These are phyloP conservation scores for Isoperla grammatica DNA, from an alignment of 2,888 invertebrate species.

Conservation along the genomic window DNA sequence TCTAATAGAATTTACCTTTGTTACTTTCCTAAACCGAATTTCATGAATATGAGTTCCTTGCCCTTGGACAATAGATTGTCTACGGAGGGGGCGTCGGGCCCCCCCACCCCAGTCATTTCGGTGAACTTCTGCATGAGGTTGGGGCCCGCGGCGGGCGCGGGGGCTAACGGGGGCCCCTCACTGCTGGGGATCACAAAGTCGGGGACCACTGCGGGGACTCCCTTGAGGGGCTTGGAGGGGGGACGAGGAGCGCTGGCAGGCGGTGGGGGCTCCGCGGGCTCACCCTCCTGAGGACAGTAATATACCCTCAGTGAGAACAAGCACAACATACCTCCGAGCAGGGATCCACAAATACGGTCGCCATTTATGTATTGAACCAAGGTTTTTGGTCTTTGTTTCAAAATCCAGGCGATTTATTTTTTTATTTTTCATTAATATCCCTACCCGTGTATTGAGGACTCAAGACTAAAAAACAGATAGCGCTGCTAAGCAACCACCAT, in stretches of 20 bases:
- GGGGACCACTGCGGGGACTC: conserved; percentile 48
- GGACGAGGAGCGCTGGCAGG: conserved; percentile 16
- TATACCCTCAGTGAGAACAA: no score
- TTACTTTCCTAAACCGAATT: conserved; percentile 73
- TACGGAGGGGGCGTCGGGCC: conserved; percentile 59
- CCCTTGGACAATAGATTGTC: conserved; percentile 89
- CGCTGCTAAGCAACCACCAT: no score
- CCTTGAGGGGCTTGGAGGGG: conserved; percentile 42
- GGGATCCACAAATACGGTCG: no score
- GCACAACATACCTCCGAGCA: no score
- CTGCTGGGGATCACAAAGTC: conserved; percentile 36
- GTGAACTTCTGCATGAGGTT: conserved; percentile 86
- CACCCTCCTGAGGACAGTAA: conserved; percentile 27
- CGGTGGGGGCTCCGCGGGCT: conserved; percentile 38
- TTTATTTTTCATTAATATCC: no score
- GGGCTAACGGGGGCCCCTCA: conserved; percentile 31
- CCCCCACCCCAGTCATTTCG: conserved; percentile 61
- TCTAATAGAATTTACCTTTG: neutral
- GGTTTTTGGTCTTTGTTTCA: no score
- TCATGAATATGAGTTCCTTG: conserved; percentile 91
- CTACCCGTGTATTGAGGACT: no score
- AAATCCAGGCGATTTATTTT: no score
- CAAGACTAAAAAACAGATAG: no score
- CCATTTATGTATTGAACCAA: no score
- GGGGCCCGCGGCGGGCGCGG: conserved; percentile 43